phyloP scores from a whole-genome alignment of 2,888 invertebrate genomes.

The Marasmarcha lunaedactyla region DNA sequence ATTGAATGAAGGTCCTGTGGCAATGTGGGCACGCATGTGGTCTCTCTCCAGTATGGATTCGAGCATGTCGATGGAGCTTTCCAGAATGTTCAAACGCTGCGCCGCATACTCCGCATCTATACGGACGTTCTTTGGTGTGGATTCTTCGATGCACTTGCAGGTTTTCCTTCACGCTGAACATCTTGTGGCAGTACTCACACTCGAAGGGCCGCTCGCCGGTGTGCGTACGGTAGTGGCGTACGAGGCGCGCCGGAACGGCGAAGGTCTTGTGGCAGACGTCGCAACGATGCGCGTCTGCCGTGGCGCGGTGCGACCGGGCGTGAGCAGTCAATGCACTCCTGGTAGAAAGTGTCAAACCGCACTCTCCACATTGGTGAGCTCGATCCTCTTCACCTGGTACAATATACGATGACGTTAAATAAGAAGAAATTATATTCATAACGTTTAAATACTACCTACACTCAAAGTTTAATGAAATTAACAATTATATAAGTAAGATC shows the following conservation, averaged over 20 bases:
- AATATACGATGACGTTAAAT: background rate
- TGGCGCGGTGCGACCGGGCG: constrained; percentile 55
- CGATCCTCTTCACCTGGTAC: constrained; percentile 62
- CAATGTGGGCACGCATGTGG: constrained; percentile 91
- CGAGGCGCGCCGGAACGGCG: constrained; percentile 88
- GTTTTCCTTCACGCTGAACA: constrained; percentile 93
- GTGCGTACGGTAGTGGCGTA: constrained; percentile 89
- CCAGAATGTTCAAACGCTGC: constrained; percentile 93
- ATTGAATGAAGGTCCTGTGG: constrained; percentile 91
- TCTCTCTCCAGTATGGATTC: constrained; percentile 91
- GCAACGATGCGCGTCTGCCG: constrained; percentile 84
- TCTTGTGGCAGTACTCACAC: constrained; percentile 92
- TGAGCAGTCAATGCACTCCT: constrained; percentile 83
- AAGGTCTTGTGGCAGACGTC: constrained; percentile 92
- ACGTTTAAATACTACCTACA: no score
- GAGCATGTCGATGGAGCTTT: constrained; percentile 89
- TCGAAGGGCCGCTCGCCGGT: constrained; percentile 92
- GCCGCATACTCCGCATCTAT: constrained; percentile 89
- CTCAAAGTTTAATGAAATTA: no score
- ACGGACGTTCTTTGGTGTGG: constrained; percentile 92
- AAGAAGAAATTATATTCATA: constrained; percentile 3
- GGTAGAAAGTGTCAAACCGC: constrained; percentile 80
- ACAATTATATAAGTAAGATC: no score
- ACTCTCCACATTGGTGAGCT: constrained; percentile 74
- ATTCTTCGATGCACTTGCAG: constrained; percentile 90